Percentiles rank a stretch among this genome's conserved stretches.
These are phyloP conservation scores for Plumapathes pennacea DNA, from an alignment of 92 coral and sea anemone genomes.

Conservation along the genomic window DNA sequence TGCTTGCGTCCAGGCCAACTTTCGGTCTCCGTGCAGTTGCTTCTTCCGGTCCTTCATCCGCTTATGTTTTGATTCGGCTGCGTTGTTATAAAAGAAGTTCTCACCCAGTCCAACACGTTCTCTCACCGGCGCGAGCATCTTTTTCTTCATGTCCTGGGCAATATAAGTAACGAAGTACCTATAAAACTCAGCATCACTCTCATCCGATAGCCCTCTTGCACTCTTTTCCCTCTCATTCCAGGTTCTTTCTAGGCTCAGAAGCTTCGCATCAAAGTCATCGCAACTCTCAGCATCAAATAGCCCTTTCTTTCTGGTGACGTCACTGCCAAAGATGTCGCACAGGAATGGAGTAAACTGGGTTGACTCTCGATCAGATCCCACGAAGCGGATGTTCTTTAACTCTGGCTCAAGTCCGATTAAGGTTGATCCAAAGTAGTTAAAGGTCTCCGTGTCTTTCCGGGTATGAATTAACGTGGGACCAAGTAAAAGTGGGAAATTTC, in stretches of 20 bases:
- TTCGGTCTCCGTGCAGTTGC: constrained; percentile 13
- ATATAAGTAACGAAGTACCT: constrained; percentile 29
- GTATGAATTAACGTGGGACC: constrained; percentile 50
- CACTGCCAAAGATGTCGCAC: constrained; percentile 26
- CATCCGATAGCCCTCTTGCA: constrained; percentile 17
- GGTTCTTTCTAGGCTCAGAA: constrained; percentile 4
- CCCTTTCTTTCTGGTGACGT: constrained; percentile 8
- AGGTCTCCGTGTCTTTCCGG: constrained; percentile 18
- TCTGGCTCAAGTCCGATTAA: constrained; percentile 19
- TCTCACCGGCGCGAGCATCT: constrained; percentile 47
- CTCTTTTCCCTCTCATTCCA: constrained; percentile 34
- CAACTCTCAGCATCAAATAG: constrained; percentile 14
- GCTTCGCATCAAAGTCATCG: constrained; percentile 38
- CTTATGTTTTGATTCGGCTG: constrained; percentile 41
- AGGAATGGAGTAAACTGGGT: constrained; percentile 11
- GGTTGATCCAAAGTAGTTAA: constrained; percentile 27
- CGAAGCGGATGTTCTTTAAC: constrained; percentile 17
- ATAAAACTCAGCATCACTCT: constrained; percentile 22
- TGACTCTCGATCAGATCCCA: constrained; percentile 45
- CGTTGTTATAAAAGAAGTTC: constrained; percentile 33
- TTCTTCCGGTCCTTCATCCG: constrained; percentile 20
- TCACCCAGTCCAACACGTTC: constrained; percentile 33
- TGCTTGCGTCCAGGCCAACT: constrained; percentile 27
- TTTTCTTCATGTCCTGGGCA: constrained; percentile 46
- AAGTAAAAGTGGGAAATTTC: constrained; percentile 36